phyloP scores from a whole-genome alignment of 1,140 invertebrate genomes.

The Cydia amplana region DNA sequence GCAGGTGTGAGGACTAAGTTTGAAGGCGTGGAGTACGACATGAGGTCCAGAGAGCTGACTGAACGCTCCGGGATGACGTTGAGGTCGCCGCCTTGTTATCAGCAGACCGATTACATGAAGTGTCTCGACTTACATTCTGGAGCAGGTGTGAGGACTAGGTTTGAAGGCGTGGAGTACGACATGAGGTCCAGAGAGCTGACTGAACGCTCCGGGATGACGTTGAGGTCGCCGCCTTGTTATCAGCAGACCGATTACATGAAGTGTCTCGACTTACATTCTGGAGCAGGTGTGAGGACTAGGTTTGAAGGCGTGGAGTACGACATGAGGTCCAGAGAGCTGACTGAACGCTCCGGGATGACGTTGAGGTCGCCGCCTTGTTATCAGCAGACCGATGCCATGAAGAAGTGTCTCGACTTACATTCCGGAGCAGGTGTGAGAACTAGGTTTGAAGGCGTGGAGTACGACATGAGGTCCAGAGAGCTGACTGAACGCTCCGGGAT shows the following conservation, averaged over 20 bases:
- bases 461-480: slow-evolving; percentile 65
- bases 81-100: slow-evolving; percentile 59
- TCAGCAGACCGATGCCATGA: too few relatives aligned
- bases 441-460: slow-evolving; percentile 62
- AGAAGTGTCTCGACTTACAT: slow-evolving; percentile 50
- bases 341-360: too few relatives aligned
- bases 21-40: slow-evolving; percentile 63
- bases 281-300: slow-evolving; percentile 66
- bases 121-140: slow-evolving; percentile 62
- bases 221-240: slow-evolving; percentile 61
- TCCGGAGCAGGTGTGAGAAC: slow-evolving; percentile 70
- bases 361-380: too few relatives aligned
- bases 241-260: too few relatives aligned
- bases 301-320: slow-evolving; percentile 64
- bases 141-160: slow-evolving; percentile 67
- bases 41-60: slow-evolving; percentile 62
- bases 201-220: slow-evolving; percentile 63
- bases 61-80: slow-evolving; percentile 65
- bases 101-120: too few relatives aligned
- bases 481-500: slow-evolving; percentile 62
- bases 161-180: slow-evolving; percentile 63
- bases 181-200: slow-evolving; percentile 65
- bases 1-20: slow-evolving; percentile 69
- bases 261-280: slow-evolving; percentile 59
- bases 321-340: slow-evolving; percentile 66